Percentiles rank a stretch among this genome's conserved stretches.
Evolutionary conservation across 2,797 vertebrate species (phyloP).

Genomic region (Pseudochaenichthys georgianus): DNA sequence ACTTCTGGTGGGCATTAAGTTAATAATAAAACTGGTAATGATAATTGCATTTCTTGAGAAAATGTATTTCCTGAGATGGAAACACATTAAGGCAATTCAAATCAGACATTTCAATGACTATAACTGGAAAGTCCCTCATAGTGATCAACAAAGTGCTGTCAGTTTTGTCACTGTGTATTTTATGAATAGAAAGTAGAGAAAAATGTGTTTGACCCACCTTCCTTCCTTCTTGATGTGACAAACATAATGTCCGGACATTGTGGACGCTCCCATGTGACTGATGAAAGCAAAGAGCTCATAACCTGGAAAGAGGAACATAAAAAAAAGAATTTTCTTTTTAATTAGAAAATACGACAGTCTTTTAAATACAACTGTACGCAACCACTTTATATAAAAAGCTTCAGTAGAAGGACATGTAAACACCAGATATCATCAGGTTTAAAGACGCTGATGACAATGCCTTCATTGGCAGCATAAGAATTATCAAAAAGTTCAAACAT

Average conservation of each 20-base stretch:
- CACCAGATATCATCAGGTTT: neutral
- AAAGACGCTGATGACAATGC: neutral
- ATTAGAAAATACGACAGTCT: neutral
- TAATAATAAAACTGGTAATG: neutral
- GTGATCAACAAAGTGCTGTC: slow-evolving; percentile 1
- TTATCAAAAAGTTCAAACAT: neutral
- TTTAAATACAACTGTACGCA: neutral
- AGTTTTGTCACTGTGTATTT: neutral
- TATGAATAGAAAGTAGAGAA: neutral
- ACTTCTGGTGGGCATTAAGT: slow-evolving; percentile 10
- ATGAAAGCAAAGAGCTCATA: slow-evolving; percentile 98
- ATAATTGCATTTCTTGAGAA: neutral
- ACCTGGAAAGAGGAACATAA: slow-evolving; percentile 76
- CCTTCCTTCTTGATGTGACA: slow-evolving; percentile 99
- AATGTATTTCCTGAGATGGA: slow-evolving; percentile 1
- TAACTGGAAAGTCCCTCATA: neutral
- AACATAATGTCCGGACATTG: slow-evolving; percentile 98
- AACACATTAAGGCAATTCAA: slow-evolving; percentile 5
- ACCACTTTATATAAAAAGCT: too few relatives aligned
- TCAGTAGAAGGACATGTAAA: neutral
- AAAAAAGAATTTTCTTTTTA: neutral
- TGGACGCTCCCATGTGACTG: slow-evolving; percentile 99
- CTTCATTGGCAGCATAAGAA: neutral
- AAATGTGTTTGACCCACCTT: slow-evolving; percentile 83
- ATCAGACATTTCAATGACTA: neutral